Conservation (phyloP, 2,797 vertebrate genomes). For the Gymnothorax reevesii region DNA sequence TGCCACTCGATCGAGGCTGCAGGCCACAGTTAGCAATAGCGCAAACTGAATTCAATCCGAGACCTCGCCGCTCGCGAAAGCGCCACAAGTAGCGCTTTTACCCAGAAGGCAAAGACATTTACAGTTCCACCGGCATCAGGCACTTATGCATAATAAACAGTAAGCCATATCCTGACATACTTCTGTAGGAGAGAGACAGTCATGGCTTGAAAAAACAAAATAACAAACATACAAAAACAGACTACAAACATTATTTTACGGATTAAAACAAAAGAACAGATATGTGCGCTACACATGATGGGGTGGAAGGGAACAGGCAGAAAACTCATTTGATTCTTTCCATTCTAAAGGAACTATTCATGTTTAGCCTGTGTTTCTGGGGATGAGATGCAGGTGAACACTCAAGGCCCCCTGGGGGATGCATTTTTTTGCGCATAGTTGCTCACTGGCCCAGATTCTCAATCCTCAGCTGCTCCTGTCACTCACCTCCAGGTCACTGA, state of each 20-base stretch:
- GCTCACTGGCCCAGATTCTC: no score
- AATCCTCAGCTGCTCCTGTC: conserved; percentile 34
- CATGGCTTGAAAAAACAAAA: background rate
- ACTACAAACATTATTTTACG: no score
- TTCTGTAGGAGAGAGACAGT: background rate
- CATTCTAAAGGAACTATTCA: background rate
- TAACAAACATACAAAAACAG: background rate
- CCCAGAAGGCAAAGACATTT: background rate
- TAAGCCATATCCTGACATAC: background rate
- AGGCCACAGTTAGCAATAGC: no score
- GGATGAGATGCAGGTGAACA: background rate
- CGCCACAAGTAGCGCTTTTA: no score
- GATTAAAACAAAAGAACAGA: no score
- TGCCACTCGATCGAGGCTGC: no score
- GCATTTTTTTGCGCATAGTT: no score
- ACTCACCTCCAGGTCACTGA: conserved; percentile 19
- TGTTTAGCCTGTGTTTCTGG: background rate
- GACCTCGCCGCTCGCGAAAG: no score
- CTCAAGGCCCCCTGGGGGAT: no score
- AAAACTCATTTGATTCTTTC: background rate
- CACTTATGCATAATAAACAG: background rate
- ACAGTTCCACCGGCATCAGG: background rate
- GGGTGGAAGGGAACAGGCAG: no score
- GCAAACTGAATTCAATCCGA: no score
- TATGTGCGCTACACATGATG: no score